phyloP scores from a whole-genome alignment of 2,888 invertebrate species.

The Eupithecia inturbata region DNA sequence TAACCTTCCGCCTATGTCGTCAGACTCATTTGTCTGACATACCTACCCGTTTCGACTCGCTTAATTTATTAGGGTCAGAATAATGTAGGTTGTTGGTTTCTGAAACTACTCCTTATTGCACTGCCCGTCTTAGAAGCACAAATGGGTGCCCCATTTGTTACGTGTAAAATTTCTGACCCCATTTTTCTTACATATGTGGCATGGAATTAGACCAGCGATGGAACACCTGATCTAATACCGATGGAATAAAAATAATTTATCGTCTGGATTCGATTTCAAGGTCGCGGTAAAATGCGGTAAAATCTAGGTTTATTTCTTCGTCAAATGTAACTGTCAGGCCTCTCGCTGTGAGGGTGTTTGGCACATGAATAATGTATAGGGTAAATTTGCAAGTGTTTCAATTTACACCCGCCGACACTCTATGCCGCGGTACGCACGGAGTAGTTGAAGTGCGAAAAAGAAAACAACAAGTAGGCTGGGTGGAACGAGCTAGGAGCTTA shows the following conservation, averaged over 20 bases:
- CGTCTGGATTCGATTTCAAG: constrained; percentile 44
- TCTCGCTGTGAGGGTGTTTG: constrained; percentile 72
- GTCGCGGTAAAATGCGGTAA: constrained; percentile 40
- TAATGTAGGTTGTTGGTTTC: constrained; percentile 81
- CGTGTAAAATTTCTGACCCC: constrained; percentile 80
- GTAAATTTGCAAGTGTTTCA: constrained; percentile 85
- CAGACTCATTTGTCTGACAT: constrained; percentile 77
- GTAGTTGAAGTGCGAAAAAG: constrained; percentile 80
- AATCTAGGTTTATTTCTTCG: constrained; percentile 60
- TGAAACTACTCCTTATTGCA: constrained; percentile 78
- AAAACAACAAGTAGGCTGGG: constrained; percentile 66
- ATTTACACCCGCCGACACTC: constrained; percentile 82
- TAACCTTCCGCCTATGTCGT: constrained; percentile 53
- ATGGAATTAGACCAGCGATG: constrained; percentile 47
- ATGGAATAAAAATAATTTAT: constrained; percentile 45
- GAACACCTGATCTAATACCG: constrained; percentile 43
- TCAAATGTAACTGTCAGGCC: constrained; percentile 71
- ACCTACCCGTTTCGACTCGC: constrained; percentile 73
- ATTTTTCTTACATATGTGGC: constrained; percentile 71
- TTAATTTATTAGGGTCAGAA: constrained; percentile 83
- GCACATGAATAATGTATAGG: constrained; percentile 82
- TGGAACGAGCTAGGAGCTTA: constrained; percentile 44
- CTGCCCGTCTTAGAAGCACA: constrained; percentile 72
- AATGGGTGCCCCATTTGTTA: constrained; percentile 82
- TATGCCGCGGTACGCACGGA: constrained; percentile 72